Evolutionary conservation across 2,113 vertebrate species (phyloP).

Genomic region (Actenoides lindsayi): DNA sequence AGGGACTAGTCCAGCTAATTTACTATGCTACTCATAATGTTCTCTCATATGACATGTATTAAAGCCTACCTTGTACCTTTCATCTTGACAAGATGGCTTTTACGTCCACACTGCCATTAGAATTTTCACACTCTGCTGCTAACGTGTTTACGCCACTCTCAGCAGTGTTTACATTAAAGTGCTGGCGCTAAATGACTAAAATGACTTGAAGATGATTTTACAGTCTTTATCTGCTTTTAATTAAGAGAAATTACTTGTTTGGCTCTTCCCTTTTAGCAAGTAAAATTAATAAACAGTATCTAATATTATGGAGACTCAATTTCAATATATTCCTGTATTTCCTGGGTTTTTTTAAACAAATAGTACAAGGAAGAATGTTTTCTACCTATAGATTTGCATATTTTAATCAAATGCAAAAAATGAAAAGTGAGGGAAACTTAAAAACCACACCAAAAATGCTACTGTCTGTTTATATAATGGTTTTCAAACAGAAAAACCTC

Average conservation of each 20-base stretch:
- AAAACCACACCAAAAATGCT: background rate
- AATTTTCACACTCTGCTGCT: constrained; percentile 12
- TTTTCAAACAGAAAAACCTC: background rate
- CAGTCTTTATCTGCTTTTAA: background rate
- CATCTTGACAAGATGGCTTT: background rate
- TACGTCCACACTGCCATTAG: background rate
- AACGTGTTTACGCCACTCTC: background rate
- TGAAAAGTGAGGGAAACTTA: background rate
- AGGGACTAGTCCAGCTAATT: background rate
- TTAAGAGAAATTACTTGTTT: background rate
- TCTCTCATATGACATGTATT: background rate
- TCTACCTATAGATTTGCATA: background rate
- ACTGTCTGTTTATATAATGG: background rate
- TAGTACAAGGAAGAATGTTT: background rate
- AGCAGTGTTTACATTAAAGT: background rate
- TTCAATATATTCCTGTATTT: background rate
- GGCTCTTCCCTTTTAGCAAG: background rate
- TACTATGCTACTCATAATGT: background rate
- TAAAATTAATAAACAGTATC: background rate
- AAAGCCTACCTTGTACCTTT: background rate
- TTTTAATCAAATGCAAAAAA: background rate
- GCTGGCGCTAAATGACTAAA: background rate
- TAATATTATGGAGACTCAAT: background rate
- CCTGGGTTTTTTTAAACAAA: background rate
- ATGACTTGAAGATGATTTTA: background rate